Conservation (phyloP, 1,140 invertebrate species). For the Steinernema feltiae region DNA sequence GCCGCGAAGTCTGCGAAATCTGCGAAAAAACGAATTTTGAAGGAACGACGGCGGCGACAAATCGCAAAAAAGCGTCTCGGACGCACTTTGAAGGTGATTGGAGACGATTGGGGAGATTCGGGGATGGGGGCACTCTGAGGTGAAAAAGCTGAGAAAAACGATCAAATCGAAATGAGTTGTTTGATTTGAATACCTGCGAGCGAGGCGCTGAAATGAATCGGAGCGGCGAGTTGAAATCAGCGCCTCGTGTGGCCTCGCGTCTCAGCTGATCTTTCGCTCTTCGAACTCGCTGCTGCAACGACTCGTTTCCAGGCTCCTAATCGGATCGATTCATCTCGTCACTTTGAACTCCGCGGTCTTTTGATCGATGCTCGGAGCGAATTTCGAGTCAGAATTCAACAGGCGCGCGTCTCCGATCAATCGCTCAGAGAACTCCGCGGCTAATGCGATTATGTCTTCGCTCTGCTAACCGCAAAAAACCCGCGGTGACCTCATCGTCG, state of each 20-base stretch:
- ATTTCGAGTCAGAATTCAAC: background rate
- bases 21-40: too few species aligned
- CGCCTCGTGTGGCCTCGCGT: too few species aligned
- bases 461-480: background rate
- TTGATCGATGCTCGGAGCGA: background rate
- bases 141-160: background rate
- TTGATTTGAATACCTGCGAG: background rate
- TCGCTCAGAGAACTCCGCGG: background rate
- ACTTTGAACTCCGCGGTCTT: background rate
- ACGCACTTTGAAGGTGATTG: background rate
- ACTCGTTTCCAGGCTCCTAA: background rate
- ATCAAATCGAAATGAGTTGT: background rate
- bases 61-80: background rate
- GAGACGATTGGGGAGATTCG: background rate
- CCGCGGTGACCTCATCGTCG: background rate
- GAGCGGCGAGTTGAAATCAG: too few species aligned
- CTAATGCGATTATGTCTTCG: slow-evolving; percentile 5
- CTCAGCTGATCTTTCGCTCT: background rate
- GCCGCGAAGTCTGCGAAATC: too few species aligned
- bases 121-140: background rate
- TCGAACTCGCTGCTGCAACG: background rate
- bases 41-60: too few species aligned
- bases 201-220: too few species aligned
- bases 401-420: slow-evolving; percentile 1
- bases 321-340: background rate